These are phyloP conservation scores for Oreamnos americanus DNA, from an alignment of 2,113 vertebrate genomes.

Conservation along the genomic window DNA sequence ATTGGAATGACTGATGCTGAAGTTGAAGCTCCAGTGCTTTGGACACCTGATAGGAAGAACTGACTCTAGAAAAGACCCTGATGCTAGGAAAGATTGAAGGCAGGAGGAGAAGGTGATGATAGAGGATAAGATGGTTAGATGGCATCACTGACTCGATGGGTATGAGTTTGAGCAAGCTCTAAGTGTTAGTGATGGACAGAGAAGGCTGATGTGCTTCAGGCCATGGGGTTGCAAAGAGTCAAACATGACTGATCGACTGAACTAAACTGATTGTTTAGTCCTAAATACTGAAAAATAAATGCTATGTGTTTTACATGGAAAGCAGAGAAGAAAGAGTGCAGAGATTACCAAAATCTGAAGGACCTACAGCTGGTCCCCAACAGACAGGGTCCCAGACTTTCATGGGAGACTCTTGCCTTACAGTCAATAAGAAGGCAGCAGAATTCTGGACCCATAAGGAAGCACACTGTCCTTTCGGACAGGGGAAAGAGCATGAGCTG, in stretches of 20 bases:
- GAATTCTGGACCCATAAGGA: background rate
- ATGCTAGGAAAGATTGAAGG: background rate
- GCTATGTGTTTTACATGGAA: background rate
- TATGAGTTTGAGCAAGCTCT: background rate
- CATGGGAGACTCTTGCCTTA: rapidly evolving
- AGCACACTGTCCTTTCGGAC: background rate
- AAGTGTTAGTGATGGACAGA: background rate
- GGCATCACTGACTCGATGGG: background rate
- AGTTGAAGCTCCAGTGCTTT: background rate
- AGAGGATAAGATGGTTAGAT: background rate
- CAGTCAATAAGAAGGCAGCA: background rate
- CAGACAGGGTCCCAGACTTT: background rate
- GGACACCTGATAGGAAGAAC: background rate
- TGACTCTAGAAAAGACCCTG: background rate
- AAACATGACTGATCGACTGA: background rate
- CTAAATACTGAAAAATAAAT: background rate
- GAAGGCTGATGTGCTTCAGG: background rate
- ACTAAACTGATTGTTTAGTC: background rate
- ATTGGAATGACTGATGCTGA: background rate
- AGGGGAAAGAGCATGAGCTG: background rate
- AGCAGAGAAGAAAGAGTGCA: background rate
- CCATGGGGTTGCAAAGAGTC: background rate
- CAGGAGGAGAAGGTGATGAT: background rate
- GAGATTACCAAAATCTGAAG: background rate
- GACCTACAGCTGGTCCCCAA: background rate